Evolutionary conservation across 1,140 invertebrate species (phyloP).

Genomic region (Bombus cullumanus): DNA sequence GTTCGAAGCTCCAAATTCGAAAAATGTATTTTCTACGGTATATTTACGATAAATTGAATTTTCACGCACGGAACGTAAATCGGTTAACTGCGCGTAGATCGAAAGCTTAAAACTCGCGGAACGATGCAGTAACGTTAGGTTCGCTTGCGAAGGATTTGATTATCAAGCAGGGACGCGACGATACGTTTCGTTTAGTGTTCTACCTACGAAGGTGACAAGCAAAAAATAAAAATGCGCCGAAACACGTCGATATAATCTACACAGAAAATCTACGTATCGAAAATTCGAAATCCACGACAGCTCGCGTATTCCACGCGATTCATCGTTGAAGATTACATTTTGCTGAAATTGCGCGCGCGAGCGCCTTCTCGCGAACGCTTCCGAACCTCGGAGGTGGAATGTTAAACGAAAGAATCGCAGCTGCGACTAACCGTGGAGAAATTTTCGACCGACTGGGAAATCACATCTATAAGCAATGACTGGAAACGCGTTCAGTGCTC

Average conservation of each 20-base stretch:
- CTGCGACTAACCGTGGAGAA: conserved; percentile 36
- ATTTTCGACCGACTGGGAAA: conserved; percentile 25
- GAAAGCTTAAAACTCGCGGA: no score
- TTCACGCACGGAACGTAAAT: no score
- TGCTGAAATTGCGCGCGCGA: no score
- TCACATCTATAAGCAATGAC: conserved; percentile 32
- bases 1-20: no score
- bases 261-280: background rate
- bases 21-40: no score
- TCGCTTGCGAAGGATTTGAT: background rate
- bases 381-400: background rate
- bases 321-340: background rate
- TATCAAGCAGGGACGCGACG: background rate
- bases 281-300: background rate
- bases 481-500: conserved; percentile 9
- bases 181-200: background rate
- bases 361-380: background rate
- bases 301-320: background rate
- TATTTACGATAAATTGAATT: no score
- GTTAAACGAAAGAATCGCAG: conserved; percentile 26
- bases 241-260: background rate
- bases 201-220: background rate
- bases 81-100: no score
- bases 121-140: no score
- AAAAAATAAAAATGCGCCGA: background rate